phyloP scores from a whole-genome alignment of 2,797 vertebrate species.

The Hafferia zeledoni region DNA sequence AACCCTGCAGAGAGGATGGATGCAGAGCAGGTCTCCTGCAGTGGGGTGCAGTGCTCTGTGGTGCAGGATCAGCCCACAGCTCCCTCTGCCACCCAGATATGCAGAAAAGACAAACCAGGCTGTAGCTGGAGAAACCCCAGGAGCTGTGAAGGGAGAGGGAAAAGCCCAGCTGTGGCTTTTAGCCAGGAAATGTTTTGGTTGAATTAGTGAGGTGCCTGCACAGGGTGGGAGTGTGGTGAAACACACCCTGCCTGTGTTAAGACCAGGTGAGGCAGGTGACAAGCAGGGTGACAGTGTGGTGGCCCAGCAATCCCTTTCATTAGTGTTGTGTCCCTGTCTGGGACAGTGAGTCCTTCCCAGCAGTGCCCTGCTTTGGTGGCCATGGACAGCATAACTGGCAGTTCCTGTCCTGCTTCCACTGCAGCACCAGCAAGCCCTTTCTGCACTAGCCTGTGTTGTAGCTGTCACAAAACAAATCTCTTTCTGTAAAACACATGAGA shows the following conservation, averaged over 20 bases:
- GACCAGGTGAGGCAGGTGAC: not conserved
- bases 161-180: not conserved
- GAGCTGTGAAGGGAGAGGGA: not conserved
- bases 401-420: not conserved
- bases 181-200: not conserved
- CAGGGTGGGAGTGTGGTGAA: not conserved
- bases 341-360: not conserved
- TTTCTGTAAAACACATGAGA: accelerated
- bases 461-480: not conserved
- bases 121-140: not conserved
- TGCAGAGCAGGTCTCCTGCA: not conserved
- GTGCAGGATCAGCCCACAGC: not conserved
- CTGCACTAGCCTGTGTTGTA: not conserved
- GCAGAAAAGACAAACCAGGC: not conserved
- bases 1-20: not conserved
- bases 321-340: not conserved
- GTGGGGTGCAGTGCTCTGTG: accelerated
- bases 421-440: not conserved
- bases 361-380: not conserved
- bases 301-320: not conserved
- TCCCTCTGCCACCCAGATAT: accelerated
- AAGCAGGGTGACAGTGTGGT: not conserved
- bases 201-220: accelerated
- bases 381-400: accelerated
- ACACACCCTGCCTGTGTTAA: accelerated